These are phyloP conservation scores for Macrophya annulata DNA, from an alignment of 2,888 invertebrate species.

Conservation along the genomic window DNA sequence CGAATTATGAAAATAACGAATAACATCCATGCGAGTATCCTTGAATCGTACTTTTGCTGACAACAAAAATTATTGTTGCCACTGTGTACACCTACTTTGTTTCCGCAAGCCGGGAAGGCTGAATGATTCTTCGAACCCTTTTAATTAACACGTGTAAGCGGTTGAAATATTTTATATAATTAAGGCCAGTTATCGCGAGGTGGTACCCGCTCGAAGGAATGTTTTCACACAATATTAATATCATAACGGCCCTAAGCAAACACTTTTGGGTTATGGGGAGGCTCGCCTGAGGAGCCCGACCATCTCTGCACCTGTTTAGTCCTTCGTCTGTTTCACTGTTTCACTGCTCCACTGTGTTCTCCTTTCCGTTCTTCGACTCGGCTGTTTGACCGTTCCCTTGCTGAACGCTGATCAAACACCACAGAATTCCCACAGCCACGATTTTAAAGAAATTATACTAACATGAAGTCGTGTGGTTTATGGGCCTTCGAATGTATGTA, in stretches of 20 bases:
- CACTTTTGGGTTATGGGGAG: conserved; percentile 61
- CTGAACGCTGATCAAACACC: conserved; percentile 65
- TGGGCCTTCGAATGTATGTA: conserved; percentile 39
- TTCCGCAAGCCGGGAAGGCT: conserved; percentile 30
- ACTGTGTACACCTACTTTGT: conserved; percentile 15
- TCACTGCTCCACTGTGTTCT: conserved; percentile 30
- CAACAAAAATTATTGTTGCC: conserved; percentile 9
- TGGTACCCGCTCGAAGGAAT: conserved; percentile 52
- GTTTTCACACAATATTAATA: conserved; percentile 61
- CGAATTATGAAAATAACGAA: background rate
- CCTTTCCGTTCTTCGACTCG: conserved; percentile 47
- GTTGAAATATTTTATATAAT: conserved; percentile 56
- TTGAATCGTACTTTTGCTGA: conserved; percentile 4
- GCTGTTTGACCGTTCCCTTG: conserved; percentile 62
- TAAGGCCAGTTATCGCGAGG: conserved; percentile 56
- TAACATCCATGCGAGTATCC: background rate
- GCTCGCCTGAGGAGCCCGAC: conserved; percentile 44
- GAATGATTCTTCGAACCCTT: conserved; percentile 54
- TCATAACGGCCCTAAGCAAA: conserved; percentile 67
- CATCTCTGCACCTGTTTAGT: conserved; percentile 54
- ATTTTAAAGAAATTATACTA: conserved; percentile 50
- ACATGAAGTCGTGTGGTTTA: conserved; percentile 45
- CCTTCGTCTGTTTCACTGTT: conserved; percentile 42
- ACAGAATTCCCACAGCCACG: conserved; percentile 54
- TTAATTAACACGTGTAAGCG: conserved; percentile 55